A percentile compares a stretch with the other conserved stretches of the same genome.
phyloP scores from a whole-genome alignment of 2,888 invertebrate genomes.

The Apamea crenata region DNA sequence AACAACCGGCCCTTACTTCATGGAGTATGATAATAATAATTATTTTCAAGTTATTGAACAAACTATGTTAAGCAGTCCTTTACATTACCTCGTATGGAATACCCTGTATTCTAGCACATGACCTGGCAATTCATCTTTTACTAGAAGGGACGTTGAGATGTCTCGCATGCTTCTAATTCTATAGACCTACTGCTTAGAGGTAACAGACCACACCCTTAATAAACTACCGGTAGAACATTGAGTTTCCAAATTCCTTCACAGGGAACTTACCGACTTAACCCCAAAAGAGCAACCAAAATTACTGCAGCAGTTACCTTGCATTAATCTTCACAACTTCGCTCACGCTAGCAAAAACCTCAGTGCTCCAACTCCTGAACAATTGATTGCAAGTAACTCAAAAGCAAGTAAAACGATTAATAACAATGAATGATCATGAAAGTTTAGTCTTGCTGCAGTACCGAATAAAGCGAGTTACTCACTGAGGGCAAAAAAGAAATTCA shows the following conservation, averaged over 20 bases:
- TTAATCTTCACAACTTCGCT: background rate
- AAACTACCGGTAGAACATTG: background rate
- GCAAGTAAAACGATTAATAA: slow-evolving; percentile 47
- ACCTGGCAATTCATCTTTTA: background rate
- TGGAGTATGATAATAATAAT: background rate
- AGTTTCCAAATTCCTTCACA: background rate
- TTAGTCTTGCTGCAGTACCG: slow-evolving; percentile 18
- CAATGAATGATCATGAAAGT: slow-evolving; percentile 36
- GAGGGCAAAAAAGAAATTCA: background rate
- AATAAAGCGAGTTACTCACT: background rate
- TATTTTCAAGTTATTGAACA: background rate
- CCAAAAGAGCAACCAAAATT: background rate
- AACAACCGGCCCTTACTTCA: background rate
- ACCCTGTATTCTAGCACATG: background rate
- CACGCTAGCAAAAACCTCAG: slow-evolving; percentile 16
- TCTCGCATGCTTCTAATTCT: background rate
- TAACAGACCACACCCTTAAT: background rate
- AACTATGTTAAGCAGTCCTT: background rate
- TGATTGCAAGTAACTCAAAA: slow-evolving; percentile 27
- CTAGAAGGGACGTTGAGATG: background rate
- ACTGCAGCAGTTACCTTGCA: background rate
- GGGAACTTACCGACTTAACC: background rate
- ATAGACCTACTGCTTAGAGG: background rate
- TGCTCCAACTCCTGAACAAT: slow-evolving; percentile 26
- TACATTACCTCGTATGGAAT: background rate